Percentiles rank a stretch among this genome's conserved stretches.
These are phyloP conservation scores for Drosophila sucinea DNA, from an alignment of 1,140 invertebrate genomes.

Conservation along the genomic window DNA sequence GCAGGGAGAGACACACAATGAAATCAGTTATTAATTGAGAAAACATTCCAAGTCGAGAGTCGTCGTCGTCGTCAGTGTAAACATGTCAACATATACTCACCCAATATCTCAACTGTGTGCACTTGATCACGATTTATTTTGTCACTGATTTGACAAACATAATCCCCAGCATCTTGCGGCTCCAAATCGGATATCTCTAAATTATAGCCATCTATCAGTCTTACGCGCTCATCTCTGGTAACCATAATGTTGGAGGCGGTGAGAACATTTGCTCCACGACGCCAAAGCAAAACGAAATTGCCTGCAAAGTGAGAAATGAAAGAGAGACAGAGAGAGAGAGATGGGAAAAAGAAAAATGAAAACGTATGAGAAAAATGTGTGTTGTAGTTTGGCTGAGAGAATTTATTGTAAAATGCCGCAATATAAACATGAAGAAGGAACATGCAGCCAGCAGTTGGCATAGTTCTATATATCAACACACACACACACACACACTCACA, in stretches of 20 bases:
- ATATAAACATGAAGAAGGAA: constrained; percentile 66
- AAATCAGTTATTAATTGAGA: constrained; percentile 56
- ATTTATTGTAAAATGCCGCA: constrained; percentile 75
- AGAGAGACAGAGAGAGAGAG: constrained; percentile 12
- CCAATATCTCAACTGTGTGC: constrained; percentile 82
- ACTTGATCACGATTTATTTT: constrained; percentile 86
- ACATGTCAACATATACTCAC: constrained; percentile 67
- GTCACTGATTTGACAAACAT: constrained; percentile 88
- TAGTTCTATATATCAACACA: constrained; percentile 43
- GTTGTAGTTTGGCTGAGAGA: constrained; percentile 50
- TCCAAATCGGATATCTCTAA: constrained; percentile 87
- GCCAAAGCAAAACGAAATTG: constrained; percentile 87
- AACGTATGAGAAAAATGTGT: constrained; percentile 30
- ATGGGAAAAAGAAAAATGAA: constrained; percentile 13
- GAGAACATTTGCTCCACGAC: constrained; percentile 87
- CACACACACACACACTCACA: constrained; percentile 18
- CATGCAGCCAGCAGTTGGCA: constrained; percentile 56
- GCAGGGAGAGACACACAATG: background rate
- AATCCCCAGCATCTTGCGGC: constrained; percentile 83
- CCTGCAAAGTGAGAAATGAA: constrained; percentile 83
- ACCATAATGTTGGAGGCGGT: constrained; percentile 89
- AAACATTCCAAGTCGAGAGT: background rate
- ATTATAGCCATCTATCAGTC: constrained; percentile 88
- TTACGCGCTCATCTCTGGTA: constrained; percentile 87
- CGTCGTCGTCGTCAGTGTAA: constrained; percentile 23